Evolutionary conservation across 2,797 vertebrate genomes (phyloP).

Genomic region (Orientallactaga sibirica): DNA sequence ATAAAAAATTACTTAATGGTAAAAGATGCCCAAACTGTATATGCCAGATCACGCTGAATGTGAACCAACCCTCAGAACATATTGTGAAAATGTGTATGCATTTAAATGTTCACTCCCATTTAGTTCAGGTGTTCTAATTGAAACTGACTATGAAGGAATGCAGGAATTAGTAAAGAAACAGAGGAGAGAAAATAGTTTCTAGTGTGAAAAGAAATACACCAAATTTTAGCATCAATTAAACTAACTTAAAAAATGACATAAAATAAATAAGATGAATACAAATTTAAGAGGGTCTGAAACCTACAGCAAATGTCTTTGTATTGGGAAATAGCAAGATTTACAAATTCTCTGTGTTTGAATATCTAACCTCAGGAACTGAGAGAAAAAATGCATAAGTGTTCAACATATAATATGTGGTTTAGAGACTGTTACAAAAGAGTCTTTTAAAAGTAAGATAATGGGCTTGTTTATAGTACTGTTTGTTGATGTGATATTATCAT

Average conservation of each 20-base stretch:
- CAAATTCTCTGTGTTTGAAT: conserved; percentile 5
- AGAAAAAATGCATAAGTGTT: conserved; percentile 34
- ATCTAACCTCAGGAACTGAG: neutral
- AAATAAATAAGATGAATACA: neutral
- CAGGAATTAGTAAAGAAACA: neutral
- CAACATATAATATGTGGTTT: conserved; percentile 2
- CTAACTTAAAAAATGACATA: neutral
- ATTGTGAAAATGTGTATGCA: neutral
- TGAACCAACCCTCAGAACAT: neutral
- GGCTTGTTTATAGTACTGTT: neutral
- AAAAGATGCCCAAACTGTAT: neutral
- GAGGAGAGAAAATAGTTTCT: neutral
- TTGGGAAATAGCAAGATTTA: neutral
- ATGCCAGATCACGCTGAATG: neutral
- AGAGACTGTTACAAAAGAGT: neutral
- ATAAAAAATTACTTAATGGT: neutral
- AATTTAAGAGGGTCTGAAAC: neutral
- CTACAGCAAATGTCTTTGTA: neutral
- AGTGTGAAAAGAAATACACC: neutral
- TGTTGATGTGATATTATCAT: conserved; percentile 8
- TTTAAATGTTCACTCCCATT: neutral
- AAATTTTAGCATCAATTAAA: conserved; percentile 39
- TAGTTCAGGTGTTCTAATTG: conserved; percentile 19
- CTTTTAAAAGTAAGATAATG: neutral
- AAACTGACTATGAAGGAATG: neutral